Evolutionary conservation across 1,140 invertebrate species (phyloP).

Genomic region (Apolygus lucorum): DNA sequence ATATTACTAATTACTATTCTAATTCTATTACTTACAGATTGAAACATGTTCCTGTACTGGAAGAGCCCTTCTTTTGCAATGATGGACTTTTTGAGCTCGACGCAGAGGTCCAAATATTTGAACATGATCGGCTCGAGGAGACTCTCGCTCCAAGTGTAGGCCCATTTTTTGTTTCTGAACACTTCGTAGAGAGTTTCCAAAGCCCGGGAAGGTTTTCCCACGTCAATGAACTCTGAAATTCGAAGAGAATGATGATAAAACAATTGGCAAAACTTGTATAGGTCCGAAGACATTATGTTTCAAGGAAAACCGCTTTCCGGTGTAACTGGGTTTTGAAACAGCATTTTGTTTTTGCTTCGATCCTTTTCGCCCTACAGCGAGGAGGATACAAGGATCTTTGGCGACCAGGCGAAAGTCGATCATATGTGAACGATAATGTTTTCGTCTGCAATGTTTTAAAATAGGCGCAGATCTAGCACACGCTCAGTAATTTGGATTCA

Average conservation of each 20-base stretch:
- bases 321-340: neutral
- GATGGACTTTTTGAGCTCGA: slow-evolving; percentile 95
- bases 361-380: no score
- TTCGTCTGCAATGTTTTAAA: no score
- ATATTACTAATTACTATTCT: no score
- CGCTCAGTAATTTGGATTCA: no score
- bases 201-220: slow-evolving; percentile 88
- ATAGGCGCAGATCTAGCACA: no score
- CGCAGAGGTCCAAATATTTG: slow-evolving; percentile 96
- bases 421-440: no score
- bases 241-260: neutral
- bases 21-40: slow-evolving; percentile 76
- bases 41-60: slow-evolving; percentile 98
- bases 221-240: slow-evolving; percentile 77
- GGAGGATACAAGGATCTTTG: neutral
- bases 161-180: slow-evolving; percentile 96
- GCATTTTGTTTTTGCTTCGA: neutral
- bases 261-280: neutral
- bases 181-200: slow-evolving; percentile 98
- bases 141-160: slow-evolving; percentile 88
- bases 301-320: neutral
- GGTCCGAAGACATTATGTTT: neutral
- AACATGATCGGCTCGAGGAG: slow-evolving; percentile 99
- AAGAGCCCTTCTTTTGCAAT: slow-evolving; percentile 98
- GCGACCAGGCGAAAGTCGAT: neutral